Evolutionary conservation across 2,113 vertebrate species (phyloP), one percentile per base, ranked within the genome.

Genomic region (Montifringilla adamsi): DNA sequence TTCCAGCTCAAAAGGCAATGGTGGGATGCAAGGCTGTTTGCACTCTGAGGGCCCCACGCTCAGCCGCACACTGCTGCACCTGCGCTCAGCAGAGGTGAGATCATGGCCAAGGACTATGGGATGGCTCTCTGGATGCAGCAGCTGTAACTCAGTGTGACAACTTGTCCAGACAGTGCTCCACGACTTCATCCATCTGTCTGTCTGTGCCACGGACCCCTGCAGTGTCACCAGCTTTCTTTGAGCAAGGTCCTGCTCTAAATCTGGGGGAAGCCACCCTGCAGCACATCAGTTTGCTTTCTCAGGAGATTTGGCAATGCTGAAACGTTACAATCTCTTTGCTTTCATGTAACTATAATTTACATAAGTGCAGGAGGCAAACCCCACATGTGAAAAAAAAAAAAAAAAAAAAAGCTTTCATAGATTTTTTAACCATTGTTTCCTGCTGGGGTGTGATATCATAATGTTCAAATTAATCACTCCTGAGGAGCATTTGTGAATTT

Each of bases 361-460:
- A 91, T 26, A 87, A 82, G 26, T 28, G 50, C 27, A 53, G 68
- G 74, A 93, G 92, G 41, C 89, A 94, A 94, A 95, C 31, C 77
- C 52, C 87, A 93, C 52, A 68, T 75, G 33, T 88, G 72, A 60
- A 81, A 80, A 88, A 95, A 69, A 85, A 79, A 80, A n/a, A n/a
- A n/a, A n/a, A 53, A 81, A 84, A 79, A 79, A 66, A 60, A 2
- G 28, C 92, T 68, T 92, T 95, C 2, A 12, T 74, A 84, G 83
- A 87, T 94, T 93, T 93, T 93, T 72, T 75, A 94, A 78, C 76
- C 70, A 96, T 91, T 96, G 76, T 94, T 97, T 97, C 95, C 95
- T 95, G 88, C 59, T 79, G 79, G 77, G 84, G 39, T 85, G 76
- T 87, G 83, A 89, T 91, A 89, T 62, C 68, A 66, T 21, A 75